phyloP scores from a whole-genome alignment of 2,797 vertebrate species.

The Anableps anableps region DNA sequence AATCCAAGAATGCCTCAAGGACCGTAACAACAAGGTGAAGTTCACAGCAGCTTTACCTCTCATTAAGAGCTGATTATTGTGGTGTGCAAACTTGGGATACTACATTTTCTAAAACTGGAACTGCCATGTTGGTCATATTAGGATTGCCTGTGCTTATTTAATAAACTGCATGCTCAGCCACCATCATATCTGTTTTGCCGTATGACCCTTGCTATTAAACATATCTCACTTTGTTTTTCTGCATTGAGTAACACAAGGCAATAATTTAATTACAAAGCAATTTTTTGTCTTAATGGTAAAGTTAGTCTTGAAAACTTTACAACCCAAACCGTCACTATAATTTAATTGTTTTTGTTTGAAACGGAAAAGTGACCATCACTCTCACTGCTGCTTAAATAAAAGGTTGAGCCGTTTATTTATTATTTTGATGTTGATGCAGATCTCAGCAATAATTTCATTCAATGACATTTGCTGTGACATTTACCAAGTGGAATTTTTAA shows the following conservation, averaged over 20 bases:
- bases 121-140: not conserved
- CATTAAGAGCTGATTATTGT: not conserved
- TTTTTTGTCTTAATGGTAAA: too few relatives aligned
- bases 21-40: conserved; percentile 92
- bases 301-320: not conserved
- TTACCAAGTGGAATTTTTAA: too few relatives aligned
- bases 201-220: not conserved
- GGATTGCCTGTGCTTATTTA: not conserved
- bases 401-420: not conserved
- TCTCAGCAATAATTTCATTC: not conserved
- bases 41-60: not conserved
- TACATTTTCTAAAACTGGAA: not conserved
- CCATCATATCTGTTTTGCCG: not conserved
- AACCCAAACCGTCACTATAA: not conserved
- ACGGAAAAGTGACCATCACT: not conserved
- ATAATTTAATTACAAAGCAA: too few relatives aligned
- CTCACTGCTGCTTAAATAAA: not conserved
- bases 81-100: not conserved
- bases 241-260: not conserved
- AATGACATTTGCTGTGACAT: not conserved
- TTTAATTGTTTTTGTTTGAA: not conserved
- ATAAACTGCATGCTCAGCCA: not conserved
- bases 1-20: conserved; percentile 91
- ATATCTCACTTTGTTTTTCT: not conserved
- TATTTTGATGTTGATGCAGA: not conserved